Evolutionary conservation across 2,797 vertebrate genomes (phyloP).

Genomic region (Phyllotis vaccarum): DNA sequence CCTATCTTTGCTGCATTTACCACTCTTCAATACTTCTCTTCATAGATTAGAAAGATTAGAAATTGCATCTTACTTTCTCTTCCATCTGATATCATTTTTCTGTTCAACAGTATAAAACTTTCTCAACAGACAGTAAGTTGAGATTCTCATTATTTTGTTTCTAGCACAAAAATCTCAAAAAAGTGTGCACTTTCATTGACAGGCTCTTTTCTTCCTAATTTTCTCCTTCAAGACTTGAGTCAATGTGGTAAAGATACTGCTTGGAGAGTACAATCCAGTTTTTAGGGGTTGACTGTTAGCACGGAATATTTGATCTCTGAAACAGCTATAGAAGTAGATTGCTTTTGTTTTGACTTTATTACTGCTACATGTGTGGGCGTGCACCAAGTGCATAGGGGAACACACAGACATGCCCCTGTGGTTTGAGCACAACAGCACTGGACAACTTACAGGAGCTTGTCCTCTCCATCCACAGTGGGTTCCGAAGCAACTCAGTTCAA

Average conservation of each 20-base stretch:
- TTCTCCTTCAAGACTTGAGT: constrained; percentile 28
- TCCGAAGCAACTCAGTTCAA: background rate
- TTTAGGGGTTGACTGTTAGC: constrained; percentile 1
- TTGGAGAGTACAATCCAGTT: constrained; percentile 5
- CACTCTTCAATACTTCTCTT: background rate
- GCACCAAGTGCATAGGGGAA: background rate
- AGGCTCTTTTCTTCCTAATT: constrained; percentile 36
- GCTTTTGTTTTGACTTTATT: background rate
- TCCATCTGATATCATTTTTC: background rate
- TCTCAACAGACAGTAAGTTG: background rate
- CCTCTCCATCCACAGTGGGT: background rate
- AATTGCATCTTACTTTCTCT: constrained; percentile 37
- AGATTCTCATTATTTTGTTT: constrained; percentile 45
- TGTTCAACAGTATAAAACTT: constrained; percentile 30
- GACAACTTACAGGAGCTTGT: background rate
- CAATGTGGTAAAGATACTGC: constrained; percentile 10
- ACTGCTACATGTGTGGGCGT: background rate
- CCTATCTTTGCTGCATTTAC: background rate
- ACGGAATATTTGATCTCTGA: constrained; percentile 17
- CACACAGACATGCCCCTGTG: background rate
- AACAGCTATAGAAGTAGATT: background rate
- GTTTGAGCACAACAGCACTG: background rate
- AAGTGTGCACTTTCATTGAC: constrained; percentile 30
- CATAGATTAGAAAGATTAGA: constrained; percentile 2
- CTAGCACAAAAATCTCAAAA: constrained; percentile 62